These are phyloP conservation scores for Phrixothrix hirtus DNA, from an alignment of 2,888 invertebrate species.

Conservation along the genomic window DNA sequence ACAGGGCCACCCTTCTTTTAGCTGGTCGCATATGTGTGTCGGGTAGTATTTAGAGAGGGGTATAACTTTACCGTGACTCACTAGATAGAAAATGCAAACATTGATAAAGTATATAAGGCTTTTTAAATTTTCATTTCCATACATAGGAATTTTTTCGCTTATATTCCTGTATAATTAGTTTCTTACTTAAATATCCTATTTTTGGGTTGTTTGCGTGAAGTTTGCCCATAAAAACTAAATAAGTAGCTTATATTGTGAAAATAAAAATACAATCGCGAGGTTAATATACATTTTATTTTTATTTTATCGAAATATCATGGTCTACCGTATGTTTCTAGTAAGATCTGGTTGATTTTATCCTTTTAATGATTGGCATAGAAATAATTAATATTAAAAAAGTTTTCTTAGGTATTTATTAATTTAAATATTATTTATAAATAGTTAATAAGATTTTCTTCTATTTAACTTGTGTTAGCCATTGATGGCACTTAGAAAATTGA, in stretches of 20 bases:
- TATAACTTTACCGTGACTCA: constrained; percentile 20
- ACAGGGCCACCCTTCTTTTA: constrained; percentile 49
- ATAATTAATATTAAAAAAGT: too few relatives aligned
- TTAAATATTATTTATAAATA: too few relatives aligned
- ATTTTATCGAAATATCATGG: too few relatives aligned
- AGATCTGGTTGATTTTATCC: too few relatives aligned
- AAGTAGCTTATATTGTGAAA: not conserved
- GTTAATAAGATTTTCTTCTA: too few relatives aligned
- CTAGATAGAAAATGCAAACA: constrained; percentile 25
- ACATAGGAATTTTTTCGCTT: constrained; percentile 1
- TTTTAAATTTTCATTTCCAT: constrained; percentile 6
- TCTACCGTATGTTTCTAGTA: too few relatives aligned
- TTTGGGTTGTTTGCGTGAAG: constrained; percentile 11
- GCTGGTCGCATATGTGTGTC: constrained; percentile 50
- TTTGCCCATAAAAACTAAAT: constrained; percentile 6
- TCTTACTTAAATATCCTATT: not conserved
- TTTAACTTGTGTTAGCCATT: too few relatives aligned
- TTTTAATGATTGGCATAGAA: too few relatives aligned
- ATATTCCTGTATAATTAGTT: constrained; percentile 1
- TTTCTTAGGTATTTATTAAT: too few relatives aligned
- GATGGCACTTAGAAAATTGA: too few relatives aligned
- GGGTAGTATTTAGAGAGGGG: constrained; percentile 21
- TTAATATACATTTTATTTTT: too few relatives aligned
- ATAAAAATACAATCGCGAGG: too few relatives aligned
- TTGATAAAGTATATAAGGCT: constrained; percentile 13